Percentiles rank a stretch among this genome's conserved stretches.
Evolutionary conservation across 2,888 invertebrate genomes (phyloP).

Genomic region (Pristionchus japonicus): DNA sequence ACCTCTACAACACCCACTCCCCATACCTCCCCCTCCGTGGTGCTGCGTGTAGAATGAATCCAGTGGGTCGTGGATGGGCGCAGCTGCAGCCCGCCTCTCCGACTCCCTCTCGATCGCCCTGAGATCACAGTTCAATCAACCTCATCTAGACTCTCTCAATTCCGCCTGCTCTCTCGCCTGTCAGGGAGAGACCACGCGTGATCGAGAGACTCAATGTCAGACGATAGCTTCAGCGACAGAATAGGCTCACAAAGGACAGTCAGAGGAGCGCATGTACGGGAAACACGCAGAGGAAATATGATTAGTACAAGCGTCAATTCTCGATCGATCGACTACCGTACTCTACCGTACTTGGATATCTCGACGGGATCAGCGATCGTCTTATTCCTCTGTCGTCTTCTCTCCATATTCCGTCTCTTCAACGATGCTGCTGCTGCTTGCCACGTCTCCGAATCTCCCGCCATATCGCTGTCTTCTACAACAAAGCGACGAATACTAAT

Average conservation of each 20-base stretch:
- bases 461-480: constrained; percentile 5
- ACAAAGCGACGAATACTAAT: background rate
- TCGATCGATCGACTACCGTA: background rate
- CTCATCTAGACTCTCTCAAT: background rate
- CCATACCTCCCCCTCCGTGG: constrained; percentile 36
- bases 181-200: background rate
- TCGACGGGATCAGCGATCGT: constrained; percentile 72
- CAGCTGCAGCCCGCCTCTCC: background rate
- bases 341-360: constrained; percentile 47
- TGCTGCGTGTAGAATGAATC: constrained; percentile 46
- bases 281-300: background rate
- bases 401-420: constrained; percentile 62
- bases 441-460: constrained; percentile 46
- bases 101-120: constrained; percentile 57
- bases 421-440: constrained; percentile 24
- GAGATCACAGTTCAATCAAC: constrained; percentile 39
- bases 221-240: background rate
- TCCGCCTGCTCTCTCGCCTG: background rate
- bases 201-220: background rate
- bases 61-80: background rate
- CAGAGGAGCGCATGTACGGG: background rate
- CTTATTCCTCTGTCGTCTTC: constrained; percentile 65
- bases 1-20: background rate
- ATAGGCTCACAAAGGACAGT: background rate
- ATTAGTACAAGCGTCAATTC: constrained; percentile 7